Base-by-base conservation (phyloP, 2,888 invertebrate genomes). In the Ornithoptera priamus region DNA sequence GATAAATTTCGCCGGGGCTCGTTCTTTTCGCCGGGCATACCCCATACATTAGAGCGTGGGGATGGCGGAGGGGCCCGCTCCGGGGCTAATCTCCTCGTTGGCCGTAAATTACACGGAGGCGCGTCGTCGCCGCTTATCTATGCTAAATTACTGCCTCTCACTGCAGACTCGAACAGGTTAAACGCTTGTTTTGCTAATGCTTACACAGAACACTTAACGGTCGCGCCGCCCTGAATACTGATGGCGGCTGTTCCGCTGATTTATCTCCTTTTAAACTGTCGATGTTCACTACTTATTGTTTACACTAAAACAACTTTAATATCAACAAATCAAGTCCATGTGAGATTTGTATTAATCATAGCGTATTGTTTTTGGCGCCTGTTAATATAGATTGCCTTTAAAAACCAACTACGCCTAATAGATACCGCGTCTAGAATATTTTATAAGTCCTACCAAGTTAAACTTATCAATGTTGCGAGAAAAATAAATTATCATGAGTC, bases 51-150 rank as follows among this genome's bases (percentile, higher is more conserved):
- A 72, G 60, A 61, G 46, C 46, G 67, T 67, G 62, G 62, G 71
- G 62, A 72, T 71, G 72, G 68, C 74, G n/a, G 56, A 12, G 39
- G 65, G 58, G 65, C 50, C 50, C 42, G 71, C 69, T 68, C 72
- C 68, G 56, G 18, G 68, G 73, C 78, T 80, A 80, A 83, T 81
- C 79, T 81, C 75, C 69, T 67, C 70, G 64, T 66, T 68, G 72
- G 76, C 71, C 77, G 81, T 84, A 84, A 84, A 83, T 83, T 77
- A 74, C 76, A 75, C 71, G 73, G 73, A 71, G 72, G 71, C 71
- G 73, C 77, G 75, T 73, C 77, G 78, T 73, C 76, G 73, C 75
- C 76, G 79, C 84, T 84, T 85, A 85, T 85, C 84, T 85, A 80
- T 82, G 82, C 77, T 82, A 84, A 84, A 79, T 82, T 80, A 80